Percentiles rank a stretch among this genome's conserved stretches.
phyloP scores from a whole-genome alignment of 2,113 vertebrate genomes.

The Craseonycteris thonglongyai region DNA sequence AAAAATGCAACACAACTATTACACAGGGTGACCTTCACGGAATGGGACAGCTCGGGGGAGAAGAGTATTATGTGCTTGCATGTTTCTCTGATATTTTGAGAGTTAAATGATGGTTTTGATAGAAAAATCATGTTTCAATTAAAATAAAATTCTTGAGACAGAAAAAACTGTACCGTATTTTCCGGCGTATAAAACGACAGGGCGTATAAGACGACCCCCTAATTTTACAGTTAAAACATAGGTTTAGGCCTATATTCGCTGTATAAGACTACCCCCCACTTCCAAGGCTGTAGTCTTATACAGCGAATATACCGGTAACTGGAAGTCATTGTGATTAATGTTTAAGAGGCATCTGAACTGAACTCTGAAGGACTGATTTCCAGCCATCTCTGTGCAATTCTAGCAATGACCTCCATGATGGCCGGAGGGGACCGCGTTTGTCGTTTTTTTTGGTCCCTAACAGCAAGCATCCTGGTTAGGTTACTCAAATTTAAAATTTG shows the following conservation, averaged over 20 bases:
- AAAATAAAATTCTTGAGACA: background rate
- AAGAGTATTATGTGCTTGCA: background rate
- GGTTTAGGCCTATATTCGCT: too few relatives aligned
- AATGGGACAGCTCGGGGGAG: background rate
- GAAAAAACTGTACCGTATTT: too few relatives aligned
- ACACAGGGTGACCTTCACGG: rapidly evolving
- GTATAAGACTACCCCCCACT: too few relatives aligned
- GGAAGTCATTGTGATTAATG: background rate
- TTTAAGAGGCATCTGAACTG: background rate
- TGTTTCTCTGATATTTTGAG: background rate
- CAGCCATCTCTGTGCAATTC: background rate
- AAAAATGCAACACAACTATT: background rate
- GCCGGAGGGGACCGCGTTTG: background rate
- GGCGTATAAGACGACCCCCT: too few relatives aligned
- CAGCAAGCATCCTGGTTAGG: background rate
- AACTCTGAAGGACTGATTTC: background rate
- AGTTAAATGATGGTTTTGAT: background rate
- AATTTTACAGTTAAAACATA: too few relatives aligned
- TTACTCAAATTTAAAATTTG: background rate
- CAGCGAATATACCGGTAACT: too few relatives aligned
- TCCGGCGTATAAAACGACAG: too few relatives aligned
- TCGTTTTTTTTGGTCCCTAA: background rate
- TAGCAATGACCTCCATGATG: background rate
- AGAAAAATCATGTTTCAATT: background rate
- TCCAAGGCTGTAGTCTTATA: too few relatives aligned